These are phyloP conservation scores for Tadarida brasiliensis DNA, from an alignment of 2,797 vertebrate genomes.

Conservation along the genomic window DNA sequence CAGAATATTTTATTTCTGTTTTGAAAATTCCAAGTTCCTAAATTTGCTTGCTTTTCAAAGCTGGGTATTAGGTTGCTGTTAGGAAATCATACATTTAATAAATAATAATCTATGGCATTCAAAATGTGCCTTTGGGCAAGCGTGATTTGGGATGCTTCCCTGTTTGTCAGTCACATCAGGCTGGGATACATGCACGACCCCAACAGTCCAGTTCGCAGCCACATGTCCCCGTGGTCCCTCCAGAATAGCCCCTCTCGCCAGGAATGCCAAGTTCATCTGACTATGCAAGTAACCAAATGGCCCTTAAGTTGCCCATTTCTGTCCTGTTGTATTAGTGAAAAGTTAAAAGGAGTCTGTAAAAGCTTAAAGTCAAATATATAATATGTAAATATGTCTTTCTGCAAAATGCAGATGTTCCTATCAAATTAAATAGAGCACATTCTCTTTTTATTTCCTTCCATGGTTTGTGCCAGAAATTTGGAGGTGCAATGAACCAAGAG, in stretches of 20 bases:
- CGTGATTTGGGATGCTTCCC: neutral
- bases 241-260: neutral
- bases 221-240: neutral
- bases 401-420: neutral
- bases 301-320: neutral
- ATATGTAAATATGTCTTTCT: neutral
- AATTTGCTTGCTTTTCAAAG: slow-evolving; percentile 15
- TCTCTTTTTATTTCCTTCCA: slow-evolving; percentile 19
- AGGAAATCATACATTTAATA: neutral
- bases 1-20: neutral
- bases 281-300: neutral
- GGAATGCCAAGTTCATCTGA: neutral
- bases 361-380: neutral
- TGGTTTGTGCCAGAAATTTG: neutral
- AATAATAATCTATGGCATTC: neutral
- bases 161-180: neutral
- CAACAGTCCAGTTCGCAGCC: too few species aligned
- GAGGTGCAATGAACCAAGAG: neutral
- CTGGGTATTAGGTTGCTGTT: neutral
- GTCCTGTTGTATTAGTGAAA: neutral
- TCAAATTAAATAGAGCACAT: neutral
- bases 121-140: neutral
- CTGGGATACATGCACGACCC: accelerated
- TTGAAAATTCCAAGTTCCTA: neutral
- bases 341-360: neutral